Evolutionary conservation across 2,888 invertebrate genomes (phyloP).

Genomic region (Halocaridina rubra): DNA sequence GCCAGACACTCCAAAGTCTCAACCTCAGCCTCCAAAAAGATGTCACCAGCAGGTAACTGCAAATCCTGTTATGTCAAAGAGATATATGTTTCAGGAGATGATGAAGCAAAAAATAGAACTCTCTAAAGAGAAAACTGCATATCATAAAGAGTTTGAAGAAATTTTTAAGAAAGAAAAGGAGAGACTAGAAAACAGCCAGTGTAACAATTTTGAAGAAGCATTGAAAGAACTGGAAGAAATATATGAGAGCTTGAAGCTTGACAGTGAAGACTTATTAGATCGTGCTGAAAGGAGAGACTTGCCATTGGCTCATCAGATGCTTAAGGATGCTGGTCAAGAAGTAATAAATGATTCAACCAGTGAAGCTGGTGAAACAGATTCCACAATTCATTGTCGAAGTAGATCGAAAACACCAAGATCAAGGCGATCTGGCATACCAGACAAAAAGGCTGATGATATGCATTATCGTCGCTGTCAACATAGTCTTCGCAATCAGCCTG

Average conservation of each 20-base stretch:
- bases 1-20: slow-evolving; percentile 24
- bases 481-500: slow-evolving; percentile 68
- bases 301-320: slow-evolving; percentile 67
- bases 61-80: not conserved
- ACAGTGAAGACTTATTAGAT: slow-evolving; percentile 83
- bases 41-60: slow-evolving; percentile 16
- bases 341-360: slow-evolving; percentile 60
- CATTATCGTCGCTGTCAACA: slow-evolving; percentile 78
- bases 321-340: slow-evolving; percentile 65
- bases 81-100: slow-evolving; percentile 19
- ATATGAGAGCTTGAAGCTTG: slow-evolving; percentile 81
- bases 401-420: slow-evolving; percentile 66
- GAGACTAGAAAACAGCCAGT: slow-evolving; percentile 47
- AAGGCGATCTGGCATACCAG: slow-evolving; percentile 72
- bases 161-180: slow-evolving; percentile 55
- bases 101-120: slow-evolving; percentile 39
- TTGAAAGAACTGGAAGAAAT: slow-evolving; percentile 91
- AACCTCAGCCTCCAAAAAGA: slow-evolving; percentile 35
- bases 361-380: slow-evolving; percentile 57
- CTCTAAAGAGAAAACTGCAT: slow-evolving; percentile 5
- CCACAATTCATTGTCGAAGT: slow-evolving; percentile 42
- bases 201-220: slow-evolving; percentile 74
- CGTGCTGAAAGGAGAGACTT: slow-evolving; percentile 81
- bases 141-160: slow-evolving; percentile 51
- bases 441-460: slow-evolving; percentile 82